phyloP scores from a whole-genome alignment of 1,140 invertebrate species.

The Macrobrachium rosenbergii region DNA sequence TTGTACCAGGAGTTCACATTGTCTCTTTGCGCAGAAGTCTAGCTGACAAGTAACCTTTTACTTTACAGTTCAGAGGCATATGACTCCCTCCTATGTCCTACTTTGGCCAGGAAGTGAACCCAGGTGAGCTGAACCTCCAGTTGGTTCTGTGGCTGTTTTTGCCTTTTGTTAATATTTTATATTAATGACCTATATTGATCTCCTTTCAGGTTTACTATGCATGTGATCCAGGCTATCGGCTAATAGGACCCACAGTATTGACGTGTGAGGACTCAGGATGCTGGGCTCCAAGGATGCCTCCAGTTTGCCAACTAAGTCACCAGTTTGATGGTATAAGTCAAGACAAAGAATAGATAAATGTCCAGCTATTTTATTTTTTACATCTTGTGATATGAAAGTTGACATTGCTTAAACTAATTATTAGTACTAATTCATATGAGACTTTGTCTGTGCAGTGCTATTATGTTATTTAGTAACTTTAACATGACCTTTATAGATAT shows the following conservation, averaged over 20 bases:
- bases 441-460: too few species aligned
- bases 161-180: too few species aligned
- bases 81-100: too few species aligned
- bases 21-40: too few species aligned
- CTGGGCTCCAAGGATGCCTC: slow-evolving; percentile 71
- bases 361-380: neutral
- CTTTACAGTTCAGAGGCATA: too few species aligned
- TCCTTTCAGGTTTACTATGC: slow-evolving; percentile 69
- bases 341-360: neutral
- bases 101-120: too few species aligned
- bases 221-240: slow-evolving; percentile 71
- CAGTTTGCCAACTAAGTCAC: slow-evolving; percentile 67
- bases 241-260: slow-evolving; percentile 70
- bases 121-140: too few species aligned
- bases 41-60: too few species aligned
- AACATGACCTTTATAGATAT: neutral
- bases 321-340: slow-evolving; percentile 18
- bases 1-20: too few species aligned
- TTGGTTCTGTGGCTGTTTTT: too few species aligned
- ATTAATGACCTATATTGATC: neutral
- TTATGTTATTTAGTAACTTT: too few species aligned
- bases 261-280: slow-evolving; percentile 71
- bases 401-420: neutral
- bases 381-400: neutral
- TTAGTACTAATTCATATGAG: neutral